phyloP scores from a whole-genome alignment of 2,888 invertebrate genomes.

The Dynastes grantii region DNA sequence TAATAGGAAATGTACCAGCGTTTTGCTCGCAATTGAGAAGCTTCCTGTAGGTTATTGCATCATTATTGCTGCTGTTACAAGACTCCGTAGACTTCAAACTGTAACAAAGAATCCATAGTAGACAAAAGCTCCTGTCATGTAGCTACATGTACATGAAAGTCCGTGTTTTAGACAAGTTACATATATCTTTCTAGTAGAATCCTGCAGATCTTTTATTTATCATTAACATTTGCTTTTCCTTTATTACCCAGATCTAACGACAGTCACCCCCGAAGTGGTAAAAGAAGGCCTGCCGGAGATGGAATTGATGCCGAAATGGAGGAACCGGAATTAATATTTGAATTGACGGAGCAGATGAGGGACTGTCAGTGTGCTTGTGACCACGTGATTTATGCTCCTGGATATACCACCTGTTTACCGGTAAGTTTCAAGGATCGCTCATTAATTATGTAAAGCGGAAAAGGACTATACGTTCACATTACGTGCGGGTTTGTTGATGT shows the following conservation, averaged over 20 bases:
- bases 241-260: conserved; percentile 55
- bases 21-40: too few relatives aligned
- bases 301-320: conserved; percentile 69
- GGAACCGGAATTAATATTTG: conserved; percentile 68
- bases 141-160: too few relatives aligned
- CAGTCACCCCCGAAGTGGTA: conserved; percentile 54
- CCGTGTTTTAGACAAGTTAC: neutral
- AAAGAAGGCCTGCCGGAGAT: conserved; percentile 67
- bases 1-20: too few relatives aligned
- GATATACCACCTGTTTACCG: conserved; percentile 68
- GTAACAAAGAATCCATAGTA: too few relatives aligned
- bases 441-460: conserved; percentile 34
- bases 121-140: too few relatives aligned
- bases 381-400: conserved; percentile 68
- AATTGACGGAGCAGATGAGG: conserved; percentile 66
- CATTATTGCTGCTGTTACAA: too few relatives aligned
- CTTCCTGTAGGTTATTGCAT: too few relatives aligned
- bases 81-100: too few relatives aligned
- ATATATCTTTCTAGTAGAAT: neutral
- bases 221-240: conserved; percentile 21
- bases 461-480: conserved; percentile 2
- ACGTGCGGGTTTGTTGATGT: neutral
- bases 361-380: conserved; percentile 69
- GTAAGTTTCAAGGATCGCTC: conserved; percentile 59
- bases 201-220: neutral